Base-by-base conservation (phyloP, 2,888 invertebrate genomes). In the Eugnorisma glareosa region DNA sequence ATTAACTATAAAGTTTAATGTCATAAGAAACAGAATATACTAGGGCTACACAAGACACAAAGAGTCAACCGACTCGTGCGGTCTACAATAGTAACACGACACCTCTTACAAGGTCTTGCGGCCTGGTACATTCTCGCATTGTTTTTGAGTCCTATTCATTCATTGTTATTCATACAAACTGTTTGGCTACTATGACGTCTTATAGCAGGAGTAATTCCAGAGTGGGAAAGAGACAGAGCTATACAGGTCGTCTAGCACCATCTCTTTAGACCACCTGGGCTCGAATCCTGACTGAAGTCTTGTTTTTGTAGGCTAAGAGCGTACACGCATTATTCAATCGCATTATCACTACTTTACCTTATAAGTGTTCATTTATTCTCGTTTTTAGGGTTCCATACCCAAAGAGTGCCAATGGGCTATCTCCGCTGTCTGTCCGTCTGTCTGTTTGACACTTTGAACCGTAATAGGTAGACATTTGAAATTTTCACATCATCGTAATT, bases 81-180 rank as follows among this genome's bases (percentile, higher is more conserved):
- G 86, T 85, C 54, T 70, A 86, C 86, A 88, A 86, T 80, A 70
- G 86, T 59, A 88, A 87, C 54, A 43, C 21, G 75, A 87, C 73
- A 86, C 82, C 73, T 67, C 70, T 43, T 4, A 7, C 86, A 75
- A 88, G 86, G 86, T 68, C 84, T 84, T 72, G 0, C 21, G 28
- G 75, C 78, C 80, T 82, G 51, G 84, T 81, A 78, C 67, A 8
- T n/a, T 3, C 31, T 21, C 18, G 35, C 24, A 76, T 78, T 37
- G 54, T 63, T 70, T 57, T 11, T 21, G 31, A 24, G 24, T 24
- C 37, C 51, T 51, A 24, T 35, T 48, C 6, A 59, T 59, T 35
- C 40, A 24, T 57, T 73, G 43, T 31, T 1, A 31, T 51, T 51
- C 13, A 24, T 54, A 5, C 7, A 51, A 67, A 31, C 43, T 15